Percentiles rank a stretch among this genome's conserved stretches.
These are phyloP conservation scores for Bombus polaris DNA, from an alignment of 1,140 invertebrate genomes.

Conservation along the genomic window DNA sequence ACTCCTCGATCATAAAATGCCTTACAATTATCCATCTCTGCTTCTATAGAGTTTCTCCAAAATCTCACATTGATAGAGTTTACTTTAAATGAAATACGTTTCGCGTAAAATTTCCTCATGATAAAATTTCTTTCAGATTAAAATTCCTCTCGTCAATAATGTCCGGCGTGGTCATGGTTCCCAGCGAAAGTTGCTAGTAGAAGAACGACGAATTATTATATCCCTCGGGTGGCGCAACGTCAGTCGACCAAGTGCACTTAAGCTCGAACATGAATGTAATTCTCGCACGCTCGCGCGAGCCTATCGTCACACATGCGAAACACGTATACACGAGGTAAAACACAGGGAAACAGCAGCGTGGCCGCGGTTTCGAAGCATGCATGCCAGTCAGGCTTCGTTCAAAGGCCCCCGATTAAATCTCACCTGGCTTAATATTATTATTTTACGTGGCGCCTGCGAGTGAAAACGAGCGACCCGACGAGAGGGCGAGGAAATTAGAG, in stretches of 20 bases:
- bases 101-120: neutral
- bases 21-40: too few relatives aligned
- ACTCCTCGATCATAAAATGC: neutral
- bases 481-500: slow-evolving; percentile 13
- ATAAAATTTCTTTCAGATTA: neutral
- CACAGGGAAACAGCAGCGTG: slow-evolving; percentile 22
- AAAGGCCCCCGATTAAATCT: slow-evolving; percentile 71
- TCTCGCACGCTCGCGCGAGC: neutral
- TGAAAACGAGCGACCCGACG: slow-evolving; percentile 18
- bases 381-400: slow-evolving; percentile 67
- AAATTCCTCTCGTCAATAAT: neutral
- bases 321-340: neutral
- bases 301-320: neutral
- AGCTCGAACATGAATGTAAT: slow-evolving; percentile 35
- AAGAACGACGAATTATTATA: neutral
- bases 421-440: slow-evolving; percentile 73
- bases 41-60: neutral
- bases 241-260: slow-evolving; percentile 33
- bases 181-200: neutral
- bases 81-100: neutral
- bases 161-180: neutral
- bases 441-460: slow-evolving; percentile 63
- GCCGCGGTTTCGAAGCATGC: slow-evolving; percentile 51
- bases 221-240: slow-evolving; percentile 14
- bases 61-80: neutral